A percentile compares a stretch with the other conserved stretches of the same genome.
Evolutionary conservation across 2,113 vertebrate genomes (phyloP).

Genomic region (Odobenus rosmarus): DNA sequence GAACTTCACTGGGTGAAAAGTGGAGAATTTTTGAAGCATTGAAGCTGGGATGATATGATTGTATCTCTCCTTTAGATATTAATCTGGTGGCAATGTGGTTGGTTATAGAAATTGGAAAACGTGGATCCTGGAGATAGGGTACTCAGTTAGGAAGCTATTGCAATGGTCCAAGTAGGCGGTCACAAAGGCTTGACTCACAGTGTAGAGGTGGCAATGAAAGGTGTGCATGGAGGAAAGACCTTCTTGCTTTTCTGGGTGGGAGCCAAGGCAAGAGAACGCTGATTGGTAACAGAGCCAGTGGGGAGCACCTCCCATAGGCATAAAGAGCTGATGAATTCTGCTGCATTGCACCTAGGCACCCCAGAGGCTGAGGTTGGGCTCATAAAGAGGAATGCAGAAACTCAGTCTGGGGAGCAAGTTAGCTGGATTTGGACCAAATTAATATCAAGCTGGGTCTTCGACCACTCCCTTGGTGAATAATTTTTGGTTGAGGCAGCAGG

Average conservation of each 20-base stretch:
- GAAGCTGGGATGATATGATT: background rate
- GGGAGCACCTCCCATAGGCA: background rate
- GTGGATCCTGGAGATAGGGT: background rate
- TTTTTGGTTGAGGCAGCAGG: conserved; percentile 67
- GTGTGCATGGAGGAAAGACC: background rate
- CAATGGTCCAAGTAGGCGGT: background rate
- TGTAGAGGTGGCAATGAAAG: background rate
- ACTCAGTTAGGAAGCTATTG: background rate
- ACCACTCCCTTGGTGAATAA: conserved; percentile 69
- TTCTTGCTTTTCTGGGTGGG: background rate
- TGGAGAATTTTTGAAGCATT: background rate
- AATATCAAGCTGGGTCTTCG: conserved; percentile 57
- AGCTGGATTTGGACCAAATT: conserved; percentile 64
- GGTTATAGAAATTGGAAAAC: background rate
- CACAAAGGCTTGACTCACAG: background rate
- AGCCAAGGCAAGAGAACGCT: background rate
- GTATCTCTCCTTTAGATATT: background rate
- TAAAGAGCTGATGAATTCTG: conserved; percentile 30
- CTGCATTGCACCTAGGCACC: background rate
- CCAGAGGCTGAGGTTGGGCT: background rate
- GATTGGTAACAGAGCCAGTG: background rate
- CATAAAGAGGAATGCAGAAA: conserved; percentile 60
- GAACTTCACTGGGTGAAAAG: background rate
- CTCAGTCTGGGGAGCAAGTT: conserved; percentile 40
- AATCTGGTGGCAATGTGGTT: background rate